phyloP scores from a whole-genome alignment of 2,888 invertebrate species.

The Dicyrtoma fusca region DNA sequence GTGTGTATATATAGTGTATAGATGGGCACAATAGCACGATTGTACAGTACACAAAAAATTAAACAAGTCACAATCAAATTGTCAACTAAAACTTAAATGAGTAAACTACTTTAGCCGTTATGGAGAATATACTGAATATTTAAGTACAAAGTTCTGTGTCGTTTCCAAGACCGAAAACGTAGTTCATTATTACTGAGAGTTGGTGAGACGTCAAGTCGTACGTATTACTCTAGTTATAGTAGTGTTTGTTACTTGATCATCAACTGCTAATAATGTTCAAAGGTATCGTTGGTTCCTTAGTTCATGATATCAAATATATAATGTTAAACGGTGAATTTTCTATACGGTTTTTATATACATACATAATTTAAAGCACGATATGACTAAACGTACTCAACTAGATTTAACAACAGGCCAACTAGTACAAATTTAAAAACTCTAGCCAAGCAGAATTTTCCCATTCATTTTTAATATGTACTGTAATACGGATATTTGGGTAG shows the following conservation, averaged over 20 bases:
- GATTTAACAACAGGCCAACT: conserved; percentile 2
- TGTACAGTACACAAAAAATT: conserved; percentile 25
- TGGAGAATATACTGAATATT: not conserved
- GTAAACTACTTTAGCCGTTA: conserved; percentile 17
- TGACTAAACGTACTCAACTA: conserved; percentile 4
- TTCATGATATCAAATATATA: too few relatives aligned
- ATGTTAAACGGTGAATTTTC: too few relatives aligned
- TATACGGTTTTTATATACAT: too few relatives aligned
- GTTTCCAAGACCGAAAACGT: too few relatives aligned
- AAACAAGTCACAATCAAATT: conserved; percentile 24
- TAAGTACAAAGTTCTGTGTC: too few relatives aligned
- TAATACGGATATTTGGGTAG: conserved; percentile 20
- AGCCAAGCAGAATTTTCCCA: conserved; percentile 24
- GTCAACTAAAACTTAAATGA: conserved; percentile 19
- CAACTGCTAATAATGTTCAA: not conserved
- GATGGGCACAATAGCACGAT: too few relatives aligned
- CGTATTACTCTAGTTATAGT: too few relatives aligned
- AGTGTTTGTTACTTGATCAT: too few relatives aligned
- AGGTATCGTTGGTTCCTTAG: not conserved
- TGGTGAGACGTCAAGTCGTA: too few relatives aligned
- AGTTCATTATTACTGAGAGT: too few relatives aligned
- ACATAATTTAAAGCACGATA: not conserved
- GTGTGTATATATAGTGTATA: not conserved
- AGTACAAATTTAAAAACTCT: conserved; percentile 18
- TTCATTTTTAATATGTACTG: conserved; percentile 11